These are phyloP conservation scores for Aphis craccivora DNA, from an alignment of 1,140 invertebrate genomes.

Conservation along the genomic window DNA sequence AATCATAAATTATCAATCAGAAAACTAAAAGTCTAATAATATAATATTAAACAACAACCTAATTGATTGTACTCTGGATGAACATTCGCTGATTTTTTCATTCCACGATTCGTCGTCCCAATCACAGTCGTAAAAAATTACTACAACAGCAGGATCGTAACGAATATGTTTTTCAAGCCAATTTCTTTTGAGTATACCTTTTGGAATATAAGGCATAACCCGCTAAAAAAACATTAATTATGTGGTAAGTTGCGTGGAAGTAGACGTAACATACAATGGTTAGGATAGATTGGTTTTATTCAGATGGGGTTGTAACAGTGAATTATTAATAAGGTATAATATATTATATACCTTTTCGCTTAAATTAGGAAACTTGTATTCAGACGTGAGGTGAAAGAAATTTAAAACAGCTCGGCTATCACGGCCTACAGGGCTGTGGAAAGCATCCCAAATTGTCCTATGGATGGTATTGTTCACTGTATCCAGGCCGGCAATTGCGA, in stretches of 20 bases:
- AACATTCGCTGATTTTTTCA: constrained; percentile 93
- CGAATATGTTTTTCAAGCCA: constrained; percentile 96
- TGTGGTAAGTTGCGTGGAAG: neutral
- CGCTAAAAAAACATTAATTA: neutral
- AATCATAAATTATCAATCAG: too few relatives aligned
- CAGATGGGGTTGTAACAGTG: neutral
- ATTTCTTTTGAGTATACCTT: constrained; percentile 93
- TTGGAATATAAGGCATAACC: constrained; percentile 79
- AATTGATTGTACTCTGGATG: constrained; percentile 85
- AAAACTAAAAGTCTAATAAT: neutral
- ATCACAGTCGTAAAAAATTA: constrained; percentile 95
- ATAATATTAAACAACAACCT: constrained; percentile 69
- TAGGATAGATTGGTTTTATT: neutral
- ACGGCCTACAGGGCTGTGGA: constrained; percentile 77
- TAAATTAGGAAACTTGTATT: constrained; percentile 86
- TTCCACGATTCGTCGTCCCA: constrained; percentile 95
- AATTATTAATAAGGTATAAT: neutral
- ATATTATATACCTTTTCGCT: constrained; percentile 77
- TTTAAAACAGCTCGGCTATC: constrained; percentile 83
- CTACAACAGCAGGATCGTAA: constrained; percentile 88
- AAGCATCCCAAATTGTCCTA: constrained; percentile 90
- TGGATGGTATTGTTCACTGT: constrained; percentile 84
- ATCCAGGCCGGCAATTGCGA: constrained; percentile 87
- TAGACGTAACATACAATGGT: neutral
- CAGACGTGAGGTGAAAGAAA: constrained; percentile 80